phyloP scores from a whole-genome alignment of 2,797 vertebrate species.

The Scolopax bukidnonensis region DNA sequence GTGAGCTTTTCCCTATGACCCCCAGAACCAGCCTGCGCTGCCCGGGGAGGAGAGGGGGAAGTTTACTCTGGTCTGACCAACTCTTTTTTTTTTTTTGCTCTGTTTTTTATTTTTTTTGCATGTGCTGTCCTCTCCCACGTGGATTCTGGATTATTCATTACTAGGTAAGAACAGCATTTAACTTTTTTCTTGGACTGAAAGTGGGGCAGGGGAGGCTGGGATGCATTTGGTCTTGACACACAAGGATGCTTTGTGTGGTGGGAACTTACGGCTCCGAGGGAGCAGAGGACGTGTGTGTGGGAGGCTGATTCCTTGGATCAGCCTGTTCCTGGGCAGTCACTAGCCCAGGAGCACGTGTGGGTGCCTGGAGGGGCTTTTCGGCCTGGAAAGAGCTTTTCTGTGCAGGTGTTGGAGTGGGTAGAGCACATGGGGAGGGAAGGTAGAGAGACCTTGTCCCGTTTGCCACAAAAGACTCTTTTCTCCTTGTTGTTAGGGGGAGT shows the following conservation, averaged over 20 bases:
- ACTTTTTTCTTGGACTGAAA: not conserved
- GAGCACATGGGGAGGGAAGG: not conserved
- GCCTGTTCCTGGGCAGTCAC: not conserved
- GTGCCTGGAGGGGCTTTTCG: not conserved
- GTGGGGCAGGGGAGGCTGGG: not conserved
- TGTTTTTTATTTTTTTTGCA: not conserved
- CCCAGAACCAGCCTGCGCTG: not conserved
- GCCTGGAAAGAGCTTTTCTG: not conserved
- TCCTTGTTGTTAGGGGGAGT: not conserved
- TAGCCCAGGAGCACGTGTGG: not conserved
- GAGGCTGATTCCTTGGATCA: not conserved
- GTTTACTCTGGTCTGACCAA: not conserved
- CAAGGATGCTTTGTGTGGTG: not conserved
- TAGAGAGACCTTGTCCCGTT: not conserved
- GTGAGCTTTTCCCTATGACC: not conserved
- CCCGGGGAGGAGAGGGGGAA: not conserved
- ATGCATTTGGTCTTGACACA: not conserved
- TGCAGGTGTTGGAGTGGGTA: not conserved
- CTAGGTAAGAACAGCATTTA: conserved; percentile 35
- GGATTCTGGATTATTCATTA: conserved; percentile 21
- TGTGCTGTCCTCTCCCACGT: not conserved
- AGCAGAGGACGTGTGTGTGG: not conserved
- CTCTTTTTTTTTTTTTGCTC: not conserved
- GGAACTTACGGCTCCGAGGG: not conserved
- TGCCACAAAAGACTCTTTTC: no score